Evolutionary conservation across 2,888 invertebrate species (phyloP), one percentile per base, ranked within the genome.

Genomic region (Drosophila recens): DNA sequence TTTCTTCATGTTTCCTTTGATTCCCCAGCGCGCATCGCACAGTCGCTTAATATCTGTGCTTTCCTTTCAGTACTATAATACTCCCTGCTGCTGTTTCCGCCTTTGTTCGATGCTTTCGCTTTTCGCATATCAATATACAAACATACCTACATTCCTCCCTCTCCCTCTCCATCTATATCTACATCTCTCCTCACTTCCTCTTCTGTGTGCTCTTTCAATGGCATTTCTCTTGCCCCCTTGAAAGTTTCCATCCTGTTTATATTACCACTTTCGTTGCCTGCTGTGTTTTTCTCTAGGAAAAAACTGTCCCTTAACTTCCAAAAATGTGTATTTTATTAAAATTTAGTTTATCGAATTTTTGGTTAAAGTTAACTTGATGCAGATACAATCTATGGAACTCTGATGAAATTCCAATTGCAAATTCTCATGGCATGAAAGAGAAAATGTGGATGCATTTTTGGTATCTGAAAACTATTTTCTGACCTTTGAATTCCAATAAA

Each of bases 231-330:
- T 61, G 42, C 34, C 57, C 59, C 78, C 61, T 40, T 52, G 59
- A 46, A 51, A 67, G 65, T 68, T 65, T 43, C 52, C 45, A 17
- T 59, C 52, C 48, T 51, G 51, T 63, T 63, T 38, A 33, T 59
- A 20, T 20, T n/a, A 38, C 38, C 38, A 38, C 38, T 38, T 38
- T 38, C n/a, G 2, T n/a, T n/a, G 48, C 54, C 38, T 17, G 30
- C 36, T 54, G 45, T 34, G 40, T 13, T 30, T 8, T 48, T 13
- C 33, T n/a, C 34, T 17, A 27, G 20, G 40, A 11, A 13, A 46
- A 57, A 46, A 46, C 11, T 27, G 36, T 57, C 15, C 23, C 33
- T 23, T n/a, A 46, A 59, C 51, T 51, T 59, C 13, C 6, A 30
- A 40, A 40, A 34, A 34, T 52, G 33, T 15, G 34, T 61, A 27